Evolutionary conservation across 2,888 invertebrate species (phyloP).

Genomic region (Dinocampus coccinellae): DNA sequence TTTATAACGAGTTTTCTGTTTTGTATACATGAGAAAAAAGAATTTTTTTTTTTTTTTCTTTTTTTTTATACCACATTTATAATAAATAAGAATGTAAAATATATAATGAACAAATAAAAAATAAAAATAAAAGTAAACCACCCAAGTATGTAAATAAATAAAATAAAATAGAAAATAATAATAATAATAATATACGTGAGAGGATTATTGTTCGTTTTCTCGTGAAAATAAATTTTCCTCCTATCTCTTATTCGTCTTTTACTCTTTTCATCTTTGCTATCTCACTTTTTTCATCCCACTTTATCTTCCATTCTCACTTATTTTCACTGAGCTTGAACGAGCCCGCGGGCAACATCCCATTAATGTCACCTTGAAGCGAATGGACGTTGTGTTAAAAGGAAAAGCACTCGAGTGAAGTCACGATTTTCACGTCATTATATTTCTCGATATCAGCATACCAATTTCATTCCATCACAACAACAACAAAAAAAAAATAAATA

Average conservation of each 20-base stretch:
- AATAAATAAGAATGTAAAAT: conserved; percentile 5
- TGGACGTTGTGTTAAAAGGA: conserved; percentile 13
- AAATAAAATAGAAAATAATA: too few relatives aligned
- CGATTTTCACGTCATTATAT: conserved; percentile 19
- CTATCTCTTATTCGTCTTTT: background rate
- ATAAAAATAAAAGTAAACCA: background rate
- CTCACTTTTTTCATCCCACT: background rate
- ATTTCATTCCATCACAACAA: conserved; percentile 19
- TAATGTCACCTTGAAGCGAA: conserved; percentile 40
- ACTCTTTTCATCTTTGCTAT: background rate
- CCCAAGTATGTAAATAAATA: too few relatives aligned
- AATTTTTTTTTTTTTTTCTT: background rate
- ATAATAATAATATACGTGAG: background rate
- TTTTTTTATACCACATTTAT: background rate
- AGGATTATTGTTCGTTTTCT: background rate
- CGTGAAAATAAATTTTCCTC: background rate
- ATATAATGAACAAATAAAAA: conserved; percentile 4
- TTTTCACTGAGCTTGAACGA: conserved; percentile 25
- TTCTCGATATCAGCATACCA: background rate
- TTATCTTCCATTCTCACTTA: background rate
- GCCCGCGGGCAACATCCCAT: conserved; percentile 40
- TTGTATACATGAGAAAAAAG: background rate
- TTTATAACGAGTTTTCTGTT: background rate
- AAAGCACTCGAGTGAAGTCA: background rate
- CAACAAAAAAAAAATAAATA: background rate